Percentiles rank a stretch among this genome's conserved stretches.
These are phyloP conservation scores for Zelleria hepariella DNA, from an alignment of 2,888 invertebrate genomes.

Conservation along the genomic window DNA sequence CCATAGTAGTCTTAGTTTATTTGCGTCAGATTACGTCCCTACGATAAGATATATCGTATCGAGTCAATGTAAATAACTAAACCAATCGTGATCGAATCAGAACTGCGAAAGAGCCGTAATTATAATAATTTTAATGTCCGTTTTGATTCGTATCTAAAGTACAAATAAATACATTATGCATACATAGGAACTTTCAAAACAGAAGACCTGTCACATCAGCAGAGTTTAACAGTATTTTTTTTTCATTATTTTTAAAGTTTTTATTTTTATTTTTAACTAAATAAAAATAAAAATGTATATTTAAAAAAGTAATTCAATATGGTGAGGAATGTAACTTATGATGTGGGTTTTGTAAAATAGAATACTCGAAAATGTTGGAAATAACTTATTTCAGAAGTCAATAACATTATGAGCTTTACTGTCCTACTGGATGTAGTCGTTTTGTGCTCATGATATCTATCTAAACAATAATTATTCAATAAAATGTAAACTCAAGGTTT, in stretches of 20 bases:
- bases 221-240: too few species aligned
- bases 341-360: too few species aligned
- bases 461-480: neutral
- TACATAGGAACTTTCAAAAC: too few species aligned
- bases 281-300: too few species aligned
- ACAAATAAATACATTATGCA: neutral
- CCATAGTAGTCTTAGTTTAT: neutral
- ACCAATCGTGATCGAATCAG: neutral
- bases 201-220: too few species aligned
- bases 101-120: neutral
- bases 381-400: too few species aligned
- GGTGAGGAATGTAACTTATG: too few species aligned
- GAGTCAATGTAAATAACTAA: neutral
- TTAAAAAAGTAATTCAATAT: too few species aligned
- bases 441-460: neutral
- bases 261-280: too few species aligned
- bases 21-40: neutral
- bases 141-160: neutral
- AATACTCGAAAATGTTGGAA: too few species aligned
- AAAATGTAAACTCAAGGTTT: neutral
- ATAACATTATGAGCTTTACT: too few species aligned
- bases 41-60: neutral
- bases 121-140: neutral
- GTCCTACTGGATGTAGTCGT: neutral
- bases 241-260: too few species aligned